Evolutionary conservation across 37 sponge, comb jelly and placozoan genomes (phyloP).

Genomic region (Halisarca cf. caerulea): DNA sequence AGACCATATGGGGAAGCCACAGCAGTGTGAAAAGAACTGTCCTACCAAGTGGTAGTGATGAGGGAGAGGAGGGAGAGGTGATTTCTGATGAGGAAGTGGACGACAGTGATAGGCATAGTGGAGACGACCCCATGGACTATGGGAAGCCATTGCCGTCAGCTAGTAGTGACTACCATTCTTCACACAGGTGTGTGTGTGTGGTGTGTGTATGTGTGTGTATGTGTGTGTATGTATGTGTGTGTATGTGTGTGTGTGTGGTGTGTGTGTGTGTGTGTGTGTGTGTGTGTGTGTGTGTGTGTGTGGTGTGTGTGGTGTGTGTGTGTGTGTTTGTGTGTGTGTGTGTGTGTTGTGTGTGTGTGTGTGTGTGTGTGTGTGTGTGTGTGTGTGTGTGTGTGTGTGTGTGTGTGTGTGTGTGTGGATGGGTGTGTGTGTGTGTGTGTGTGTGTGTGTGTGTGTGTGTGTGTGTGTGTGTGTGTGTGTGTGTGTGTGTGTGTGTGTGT

Average conservation of each 20-base stretch:
- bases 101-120: not conserved
- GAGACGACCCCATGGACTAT: not conserved
- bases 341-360: constrained; percentile 6
- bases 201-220: no score
- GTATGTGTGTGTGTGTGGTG: no score
- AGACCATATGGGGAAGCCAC: not conserved
- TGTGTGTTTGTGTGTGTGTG: not conserved
- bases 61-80: constrained; percentile 63
- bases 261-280: constrained; percentile 25
- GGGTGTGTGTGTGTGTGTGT: not conserved
- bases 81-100: constrained; percentile 65
- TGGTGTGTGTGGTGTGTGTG: constrained; percentile 41
- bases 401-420: constrained; percentile 30
- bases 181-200: no score
- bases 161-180: no score
- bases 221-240: no score
- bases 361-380: constrained; percentile 47
- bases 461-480: not conserved
- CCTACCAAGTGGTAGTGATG: not conserved
- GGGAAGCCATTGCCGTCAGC: no score
- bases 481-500: not conserved
- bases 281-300: constrained; percentile 47
- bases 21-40: not conserved
- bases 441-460: no score
- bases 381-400: constrained; percentile 29